Conservation (phyloP, 2,888 invertebrate species). For the Microctonus hyperodae region DNA sequence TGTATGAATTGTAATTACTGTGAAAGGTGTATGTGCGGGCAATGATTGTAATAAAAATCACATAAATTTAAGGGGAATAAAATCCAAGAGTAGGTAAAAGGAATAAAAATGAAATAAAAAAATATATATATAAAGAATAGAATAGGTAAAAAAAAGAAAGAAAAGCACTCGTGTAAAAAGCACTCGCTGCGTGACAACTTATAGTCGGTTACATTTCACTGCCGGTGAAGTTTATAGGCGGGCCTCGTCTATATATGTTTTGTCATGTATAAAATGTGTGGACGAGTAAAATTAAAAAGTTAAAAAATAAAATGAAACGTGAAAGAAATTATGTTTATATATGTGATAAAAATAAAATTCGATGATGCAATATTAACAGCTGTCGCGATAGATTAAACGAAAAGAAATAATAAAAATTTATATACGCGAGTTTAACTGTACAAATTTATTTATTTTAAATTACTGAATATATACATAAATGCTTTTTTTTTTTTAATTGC, state of each 20-base stretch:
- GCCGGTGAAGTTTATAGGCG: conserved; percentile 49
- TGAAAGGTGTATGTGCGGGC: background rate
- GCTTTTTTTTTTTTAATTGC: no score
- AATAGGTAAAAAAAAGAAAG: background rate
- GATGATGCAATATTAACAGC: background rate
- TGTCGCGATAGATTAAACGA: background rate
- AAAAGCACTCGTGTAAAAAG: conserved; percentile 27
- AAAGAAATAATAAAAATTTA: background rate
- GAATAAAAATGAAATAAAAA: background rate
- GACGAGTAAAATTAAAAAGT: background rate
- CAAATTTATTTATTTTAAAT: no score
- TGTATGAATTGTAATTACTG: conserved; percentile 1
- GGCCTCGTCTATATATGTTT: background rate
- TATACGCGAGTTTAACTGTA: background rate
- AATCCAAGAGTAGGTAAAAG: background rate
- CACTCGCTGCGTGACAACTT: conserved; percentile 41
- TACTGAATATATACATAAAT: background rate
- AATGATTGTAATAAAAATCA: conserved; percentile 8
- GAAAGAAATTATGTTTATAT: background rate
- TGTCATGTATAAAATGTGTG: conserved; percentile 23
- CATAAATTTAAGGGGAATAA: background rate
- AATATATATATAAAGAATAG: background rate
- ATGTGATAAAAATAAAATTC: background rate
- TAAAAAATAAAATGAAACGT: background rate
- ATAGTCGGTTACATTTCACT: conserved; percentile 51